Evolutionary conservation across 2,113 vertebrate species (phyloP), one percentile per base, ranked within the genome.

Genomic region (Thalassarche chlororhynchos): DNA sequence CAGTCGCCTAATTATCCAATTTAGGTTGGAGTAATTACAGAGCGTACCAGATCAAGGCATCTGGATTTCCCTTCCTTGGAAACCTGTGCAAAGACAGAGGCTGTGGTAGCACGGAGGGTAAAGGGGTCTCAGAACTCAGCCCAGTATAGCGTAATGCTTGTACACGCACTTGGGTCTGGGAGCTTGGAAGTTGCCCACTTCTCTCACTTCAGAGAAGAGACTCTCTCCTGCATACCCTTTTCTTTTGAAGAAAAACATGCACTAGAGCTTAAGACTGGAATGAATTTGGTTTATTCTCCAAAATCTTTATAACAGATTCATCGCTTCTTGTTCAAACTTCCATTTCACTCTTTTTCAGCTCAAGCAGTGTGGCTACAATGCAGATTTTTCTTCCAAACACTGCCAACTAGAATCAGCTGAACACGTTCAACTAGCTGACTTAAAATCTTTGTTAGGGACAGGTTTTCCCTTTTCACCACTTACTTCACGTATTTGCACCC

Each of bases 71-170:
- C 23, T 19, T 34, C 28, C 57, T 68, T 79, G 32, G 40, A 85
- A 93, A 82, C 25, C 8, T 14, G 5, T 23, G 12, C 25, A 64
- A 46, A 51, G 10, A 23, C 40, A 49, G 11, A 82, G 5, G 9
- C 10, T 4, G 3, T 26, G n/a, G 26, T 16, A 57, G 18, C 20
- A 44, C 0, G 0, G 47, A 83, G 17, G 5, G 24, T 16, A 36
- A 36, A 13, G 3, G 2, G 3, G 16, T 74, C 51, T 75, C 34
- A 75, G n/a, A 72, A 4, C 29, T 76, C 70, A 85, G 69, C 38
- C 13, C 24, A 62, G 17, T 14, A 13, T 0, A n/a, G 7, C 1
- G 2, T 14, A 90, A 40, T 28, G 28, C 20, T 17, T 62, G 24
- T 36, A 66, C 19, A 25, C 0, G 4, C 3, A 15, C 20, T 9